Percentiles rank a stretch among this genome's conserved stretches.
Conservation (phyloP, 2,113 vertebrate species). For the Zapus hudsonius region DNA sequence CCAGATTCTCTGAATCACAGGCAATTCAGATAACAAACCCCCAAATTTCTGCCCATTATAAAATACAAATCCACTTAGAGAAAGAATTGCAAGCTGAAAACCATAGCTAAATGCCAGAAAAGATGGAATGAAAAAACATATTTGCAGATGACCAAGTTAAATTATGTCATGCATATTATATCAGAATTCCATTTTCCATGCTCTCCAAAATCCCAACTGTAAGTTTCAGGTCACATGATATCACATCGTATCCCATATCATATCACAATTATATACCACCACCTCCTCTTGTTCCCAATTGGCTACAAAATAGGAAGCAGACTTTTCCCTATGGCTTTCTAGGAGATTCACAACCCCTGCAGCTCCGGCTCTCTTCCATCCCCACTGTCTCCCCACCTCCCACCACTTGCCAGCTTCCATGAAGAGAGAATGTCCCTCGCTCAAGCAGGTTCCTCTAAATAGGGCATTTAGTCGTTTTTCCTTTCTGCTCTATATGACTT, state of each 20-base stretch:
- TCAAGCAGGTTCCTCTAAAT: not conserved
- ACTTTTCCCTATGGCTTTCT: not conserved
- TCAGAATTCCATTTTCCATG: not conserved
- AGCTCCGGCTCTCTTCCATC: not conserved
- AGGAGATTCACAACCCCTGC: not conserved
- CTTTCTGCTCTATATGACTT: not conserved
- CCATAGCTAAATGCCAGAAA: not conserved
- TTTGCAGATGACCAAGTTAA: not conserved
- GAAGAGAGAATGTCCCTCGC: not conserved
- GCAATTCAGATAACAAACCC: not conserved
- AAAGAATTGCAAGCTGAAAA: slow-evolving; percentile 7
- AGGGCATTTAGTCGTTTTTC: not conserved
- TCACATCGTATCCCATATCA: not conserved
- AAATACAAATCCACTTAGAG: not conserved
- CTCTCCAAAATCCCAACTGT: not conserved
- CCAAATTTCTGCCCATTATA: not conserved
- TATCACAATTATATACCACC: not conserved
- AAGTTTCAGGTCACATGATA: not conserved
- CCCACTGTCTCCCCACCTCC: not conserved
- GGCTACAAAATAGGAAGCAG: not conserved
- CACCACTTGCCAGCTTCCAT: not conserved
- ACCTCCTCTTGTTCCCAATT: not conserved
- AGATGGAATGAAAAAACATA: not conserved
- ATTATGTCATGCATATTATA: not conserved
- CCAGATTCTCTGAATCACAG: not conserved